A percentile compares a stretch with the other conserved stretches of the same genome.
These are phyloP conservation scores for Dryobota labecula DNA, from an alignment of 2,888 invertebrate species.

Conservation along the genomic window DNA sequence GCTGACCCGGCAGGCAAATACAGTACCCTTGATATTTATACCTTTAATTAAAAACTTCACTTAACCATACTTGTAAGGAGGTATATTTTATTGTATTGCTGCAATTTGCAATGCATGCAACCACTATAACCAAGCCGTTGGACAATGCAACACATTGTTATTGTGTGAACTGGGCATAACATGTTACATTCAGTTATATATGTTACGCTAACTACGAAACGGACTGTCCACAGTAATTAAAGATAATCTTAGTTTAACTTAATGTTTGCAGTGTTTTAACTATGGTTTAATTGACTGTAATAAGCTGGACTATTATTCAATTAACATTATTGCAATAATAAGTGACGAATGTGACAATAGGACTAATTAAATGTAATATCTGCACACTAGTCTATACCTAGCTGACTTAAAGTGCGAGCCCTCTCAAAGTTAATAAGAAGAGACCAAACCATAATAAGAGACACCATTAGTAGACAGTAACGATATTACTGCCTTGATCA, in stretches of 20 bases:
- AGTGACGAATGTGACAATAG: slow-evolving; percentile 12
- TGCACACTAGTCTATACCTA: background rate
- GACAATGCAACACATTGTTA: slow-evolving; percentile 62
- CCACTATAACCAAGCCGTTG: slow-evolving; percentile 1
- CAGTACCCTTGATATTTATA: too few species aligned
- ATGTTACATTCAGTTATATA: slow-evolving; percentile 33
- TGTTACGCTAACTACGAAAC: slow-evolving; percentile 29
- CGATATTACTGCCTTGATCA: too few species aligned
- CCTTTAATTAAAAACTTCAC: background rate
- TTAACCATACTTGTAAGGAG: background rate
- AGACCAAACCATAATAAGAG: too few species aligned
- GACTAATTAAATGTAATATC: background rate
- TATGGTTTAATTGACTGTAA: slow-evolving; percentile 33
- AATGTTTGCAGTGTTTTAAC: slow-evolving; percentile 45
- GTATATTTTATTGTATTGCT: slow-evolving; percentile 7
- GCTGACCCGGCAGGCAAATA: too few species aligned
- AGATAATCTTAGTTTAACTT: slow-evolving; percentile 25
- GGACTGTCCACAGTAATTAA: slow-evolving; percentile 32
- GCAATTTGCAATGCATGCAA: slow-evolving; percentile 40
- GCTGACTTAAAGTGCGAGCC: too few species aligned
- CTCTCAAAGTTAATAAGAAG: too few species aligned
- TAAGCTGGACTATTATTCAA: slow-evolving; percentile 21
- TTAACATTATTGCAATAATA: slow-evolving; percentile 25
- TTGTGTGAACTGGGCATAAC: slow-evolving; percentile 50
- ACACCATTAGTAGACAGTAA: background rate